A percentile compares a stretch with the other conserved stretches of the same genome.
phyloP scores from a whole-genome alignment of 2,113 vertebrate genomes.

The Cisticola juncidis region DNA sequence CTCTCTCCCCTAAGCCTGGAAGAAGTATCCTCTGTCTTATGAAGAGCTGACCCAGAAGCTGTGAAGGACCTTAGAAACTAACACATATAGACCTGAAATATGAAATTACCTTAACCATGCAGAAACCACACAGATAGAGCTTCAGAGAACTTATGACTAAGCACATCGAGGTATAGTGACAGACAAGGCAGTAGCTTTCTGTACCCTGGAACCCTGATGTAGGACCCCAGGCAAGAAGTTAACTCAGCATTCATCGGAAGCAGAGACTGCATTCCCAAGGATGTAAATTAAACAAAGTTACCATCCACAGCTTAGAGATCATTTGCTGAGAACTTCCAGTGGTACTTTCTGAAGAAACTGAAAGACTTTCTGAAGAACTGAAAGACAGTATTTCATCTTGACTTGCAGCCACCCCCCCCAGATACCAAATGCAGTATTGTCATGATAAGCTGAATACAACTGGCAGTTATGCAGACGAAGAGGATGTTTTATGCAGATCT shows the following conservation, averaged over 20 bases:
- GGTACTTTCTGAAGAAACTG: too few relatives aligned
- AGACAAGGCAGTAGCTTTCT: neutral
- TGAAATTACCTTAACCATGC: neutral
- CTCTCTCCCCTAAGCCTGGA: neutral
- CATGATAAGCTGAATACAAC: fast-evolving
- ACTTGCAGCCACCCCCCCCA: neutral
- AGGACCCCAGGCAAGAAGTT: neutral
- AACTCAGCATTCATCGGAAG: neutral
- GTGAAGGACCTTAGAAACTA: neutral
- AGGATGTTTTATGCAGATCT: neutral
- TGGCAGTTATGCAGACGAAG: neutral
- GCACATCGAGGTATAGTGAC: fast-evolving
- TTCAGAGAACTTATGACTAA: neutral
- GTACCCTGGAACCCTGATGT: neutral
- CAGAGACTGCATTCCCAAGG: neutral
- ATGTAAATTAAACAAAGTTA: neutral
- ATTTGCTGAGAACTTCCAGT: neutral
- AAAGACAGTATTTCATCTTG: neutral
- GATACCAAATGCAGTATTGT: neutral
- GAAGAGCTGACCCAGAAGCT: neutral
- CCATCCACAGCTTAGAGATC: neutral
- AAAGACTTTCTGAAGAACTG: too few relatives aligned
- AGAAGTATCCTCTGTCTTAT: neutral
- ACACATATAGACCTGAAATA: neutral
- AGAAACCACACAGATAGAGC: neutral